phyloP scores from a whole-genome alignment of 2,888 invertebrate species.

The Perizoma flavofasciatum region DNA sequence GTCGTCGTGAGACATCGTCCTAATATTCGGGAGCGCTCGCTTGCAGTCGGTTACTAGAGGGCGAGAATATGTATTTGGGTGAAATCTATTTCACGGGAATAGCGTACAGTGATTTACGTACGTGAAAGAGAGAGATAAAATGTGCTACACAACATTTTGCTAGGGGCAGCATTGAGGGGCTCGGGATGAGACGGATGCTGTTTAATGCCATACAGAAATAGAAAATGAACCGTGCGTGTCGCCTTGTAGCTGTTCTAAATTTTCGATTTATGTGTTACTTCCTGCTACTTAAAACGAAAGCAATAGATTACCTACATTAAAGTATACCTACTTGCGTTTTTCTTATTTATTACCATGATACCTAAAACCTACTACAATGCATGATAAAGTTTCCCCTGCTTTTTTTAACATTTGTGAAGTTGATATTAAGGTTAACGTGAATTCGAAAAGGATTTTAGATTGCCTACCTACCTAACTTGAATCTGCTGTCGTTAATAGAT shows the following conservation, averaged over 20 bases:
- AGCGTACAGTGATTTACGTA: conserved; percentile 31
- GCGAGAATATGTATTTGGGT: conserved; percentile 19
- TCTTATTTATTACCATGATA: not conserved
- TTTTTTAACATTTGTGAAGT: no score
- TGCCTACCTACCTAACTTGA: no score
- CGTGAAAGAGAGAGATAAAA: conserved; percentile 27
- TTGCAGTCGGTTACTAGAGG: conserved; percentile 41
- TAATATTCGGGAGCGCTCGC: conserved; percentile 62
- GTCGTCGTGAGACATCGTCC: conserved; percentile 50
- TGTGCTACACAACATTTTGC: conserved; percentile 13
- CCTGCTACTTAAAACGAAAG: conserved; percentile 50
- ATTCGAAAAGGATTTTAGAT: no score
- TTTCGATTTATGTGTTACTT: conserved; percentile 70
- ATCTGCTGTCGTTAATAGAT: no score
- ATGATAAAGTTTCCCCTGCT: no score
- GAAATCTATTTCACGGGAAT: conserved; percentile 31
- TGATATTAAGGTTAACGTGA: no score
- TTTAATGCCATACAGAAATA: conserved; percentile 64
- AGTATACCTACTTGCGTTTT: not conserved
- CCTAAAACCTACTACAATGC: no score
- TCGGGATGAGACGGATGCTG: conserved; percentile 66
- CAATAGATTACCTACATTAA: conserved; percentile 15
- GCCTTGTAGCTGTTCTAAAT: conserved; percentile 63
- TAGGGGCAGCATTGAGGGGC: conserved; percentile 42
- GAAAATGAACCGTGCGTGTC: conserved; percentile 57